Percentiles rank a stretch among this genome's conserved stretches.
These are phyloP conservation scores for Pluvialis apricaria DNA, from an alignment of 2,113 vertebrate genomes.

Conservation along the genomic window DNA sequence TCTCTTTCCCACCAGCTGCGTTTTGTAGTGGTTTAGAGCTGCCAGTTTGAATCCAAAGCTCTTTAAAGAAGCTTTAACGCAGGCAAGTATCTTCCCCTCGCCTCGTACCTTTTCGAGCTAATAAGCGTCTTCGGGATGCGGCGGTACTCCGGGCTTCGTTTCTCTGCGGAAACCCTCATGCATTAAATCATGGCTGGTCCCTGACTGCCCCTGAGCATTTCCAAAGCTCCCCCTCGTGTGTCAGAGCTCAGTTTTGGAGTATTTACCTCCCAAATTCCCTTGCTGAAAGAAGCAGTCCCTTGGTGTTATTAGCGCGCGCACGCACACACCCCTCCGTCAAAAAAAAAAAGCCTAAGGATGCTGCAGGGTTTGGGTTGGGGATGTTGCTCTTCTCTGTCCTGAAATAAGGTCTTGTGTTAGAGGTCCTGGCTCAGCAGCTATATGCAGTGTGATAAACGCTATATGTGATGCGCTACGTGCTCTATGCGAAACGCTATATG, in stretches of 20 bases:
- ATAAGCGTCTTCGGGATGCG: fast-evolving
- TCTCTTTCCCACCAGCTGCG: background rate
- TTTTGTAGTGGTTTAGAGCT: background rate
- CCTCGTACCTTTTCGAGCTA: background rate
- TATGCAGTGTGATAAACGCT: fast-evolving
- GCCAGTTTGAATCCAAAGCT: background rate
- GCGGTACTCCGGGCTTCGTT: background rate
- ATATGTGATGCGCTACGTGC: background rate
- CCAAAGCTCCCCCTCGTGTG: background rate
- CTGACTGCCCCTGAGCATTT: fast-evolving
- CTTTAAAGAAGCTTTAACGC: background rate
- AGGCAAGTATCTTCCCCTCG: background rate
- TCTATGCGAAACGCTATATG: background rate
- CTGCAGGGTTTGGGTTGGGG: background rate
- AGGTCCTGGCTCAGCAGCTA: background rate
- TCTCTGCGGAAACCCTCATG: fast-evolving
- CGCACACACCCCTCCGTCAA: too few species aligned
- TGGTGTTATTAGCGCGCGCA: background rate
- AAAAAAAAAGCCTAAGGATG: fast-evolving
- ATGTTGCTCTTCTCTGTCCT: too few species aligned
- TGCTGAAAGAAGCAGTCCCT: background rate
- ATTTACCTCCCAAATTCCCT: background rate
- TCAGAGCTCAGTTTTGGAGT: background rate
- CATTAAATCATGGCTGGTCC: background rate
- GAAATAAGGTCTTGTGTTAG: background rate